phyloP scores from a whole-genome alignment of 2,797 vertebrate genomes.

The Eutrigla gurnardus region DNA sequence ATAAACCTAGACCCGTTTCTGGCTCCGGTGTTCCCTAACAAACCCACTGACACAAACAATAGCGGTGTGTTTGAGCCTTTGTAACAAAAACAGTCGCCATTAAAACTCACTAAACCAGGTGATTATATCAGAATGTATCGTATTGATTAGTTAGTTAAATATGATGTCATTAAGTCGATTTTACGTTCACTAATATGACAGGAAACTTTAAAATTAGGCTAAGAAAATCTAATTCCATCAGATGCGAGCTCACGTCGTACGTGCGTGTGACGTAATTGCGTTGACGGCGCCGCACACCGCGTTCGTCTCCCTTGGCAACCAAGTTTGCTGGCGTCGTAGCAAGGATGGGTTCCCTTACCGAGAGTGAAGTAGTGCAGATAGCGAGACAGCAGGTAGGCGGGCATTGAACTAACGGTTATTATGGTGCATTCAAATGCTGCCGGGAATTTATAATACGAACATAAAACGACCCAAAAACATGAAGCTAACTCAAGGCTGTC shows the following conservation, averaged over 20 bases:
- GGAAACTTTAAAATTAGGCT: background rate
- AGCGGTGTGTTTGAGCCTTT: background rate
- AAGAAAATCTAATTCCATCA: background rate
- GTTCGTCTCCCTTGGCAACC: constrained; percentile 66
- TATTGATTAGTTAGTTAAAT: background rate
- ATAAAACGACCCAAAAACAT: background rate
- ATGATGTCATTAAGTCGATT: background rate
- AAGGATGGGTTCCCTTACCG: constrained; percentile 52
- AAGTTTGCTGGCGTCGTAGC: rapidly evolving
- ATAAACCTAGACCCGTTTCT: constrained; percentile 18
- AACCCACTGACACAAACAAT: background rate
- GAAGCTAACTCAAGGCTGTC: background rate
- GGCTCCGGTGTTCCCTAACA: no score
- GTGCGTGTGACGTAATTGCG: constrained; percentile 5
- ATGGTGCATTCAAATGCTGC: background rate
- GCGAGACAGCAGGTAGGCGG: constrained; percentile 36
- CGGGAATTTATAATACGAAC: background rate
- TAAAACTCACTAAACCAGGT: background rate
- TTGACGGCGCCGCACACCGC: background rate
- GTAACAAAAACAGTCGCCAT: background rate
- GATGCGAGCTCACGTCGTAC: background rate
- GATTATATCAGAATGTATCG: background rate
- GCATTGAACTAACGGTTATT: rapidly evolving
- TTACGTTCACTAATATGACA: background rate
- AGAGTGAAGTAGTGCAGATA: constrained; percentile 43